Base-by-base conservation (phyloP, 2,797 vertebrate species). In the Notolepis coatsorum region DNA sequence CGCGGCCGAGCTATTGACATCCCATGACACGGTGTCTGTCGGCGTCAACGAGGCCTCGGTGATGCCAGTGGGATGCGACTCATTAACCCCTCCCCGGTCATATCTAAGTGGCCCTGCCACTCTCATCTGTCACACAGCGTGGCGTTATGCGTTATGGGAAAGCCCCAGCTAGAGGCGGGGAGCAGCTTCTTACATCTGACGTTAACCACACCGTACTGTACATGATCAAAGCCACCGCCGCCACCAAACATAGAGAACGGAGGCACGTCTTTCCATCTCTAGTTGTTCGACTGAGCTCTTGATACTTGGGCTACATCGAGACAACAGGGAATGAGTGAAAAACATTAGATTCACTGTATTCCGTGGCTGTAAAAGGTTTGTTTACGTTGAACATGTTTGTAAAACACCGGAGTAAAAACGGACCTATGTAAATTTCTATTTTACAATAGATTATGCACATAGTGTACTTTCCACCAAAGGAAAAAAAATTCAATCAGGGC, bases 91-190 rank as follows among this genome's bases (percentile, higher is more conserved):
- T 65, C 55, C 61, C 7, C n/a, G n/a, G n/a, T 17, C 49, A 45
- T 51, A 75, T 79, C 80, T 72, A 71, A 79, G 72, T 74, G 76
- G 63, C 55, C 49, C 58, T 9, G 76, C 81, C 76, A 79, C 81
- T 78, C 60, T 78, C 79, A 79, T 85, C 80, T 45, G 72, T 83
- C 86, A 83, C 72, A 57, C 68, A 51, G 20, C 63, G 58, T 74
- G 86, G 83, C 72, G 76, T 20, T 5, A n/a, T n/a, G 70, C 66
- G 61, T 72, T 12, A 12, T n/a, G 25, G 35, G 61, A 83, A 15
- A 74, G 72, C 57, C 45, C 72, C 73, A 20, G 48, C 71, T 3
- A 33, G 68, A 47, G 17, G 7, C 42, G 54, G 68, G 55, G 66
- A 81, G 33, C 18, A 37, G 31, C 23, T 39, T n/a, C n/a, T n/a